Evolutionary conservation across 2,113 vertebrate genomes (phyloP).

Genomic region (Tetrax tetrax): DNA sequence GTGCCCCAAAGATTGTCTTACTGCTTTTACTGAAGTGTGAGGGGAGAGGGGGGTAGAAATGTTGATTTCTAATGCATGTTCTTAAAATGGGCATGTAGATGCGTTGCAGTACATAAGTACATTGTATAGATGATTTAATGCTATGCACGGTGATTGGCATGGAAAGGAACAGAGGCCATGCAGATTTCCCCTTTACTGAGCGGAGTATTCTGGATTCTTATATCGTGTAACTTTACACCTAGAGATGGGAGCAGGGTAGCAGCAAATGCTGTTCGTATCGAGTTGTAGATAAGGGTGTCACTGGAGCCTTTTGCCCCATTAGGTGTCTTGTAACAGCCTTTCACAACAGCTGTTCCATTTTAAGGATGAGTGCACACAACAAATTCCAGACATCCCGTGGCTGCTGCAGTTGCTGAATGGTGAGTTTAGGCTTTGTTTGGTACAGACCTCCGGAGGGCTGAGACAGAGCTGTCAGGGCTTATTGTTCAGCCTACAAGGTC

Average conservation of each 20-base stretch:
- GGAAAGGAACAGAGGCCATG: not conserved
- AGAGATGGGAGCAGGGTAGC: slow-evolving; percentile 46
- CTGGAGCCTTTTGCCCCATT: slow-evolving; percentile 43
- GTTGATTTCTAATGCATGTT: not conserved
- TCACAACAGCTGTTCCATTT: slow-evolving; percentile 76
- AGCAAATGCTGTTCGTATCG: slow-evolving; percentile 42
- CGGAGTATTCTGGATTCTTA: not conserved
- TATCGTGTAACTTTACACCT: slow-evolving; percentile 37
- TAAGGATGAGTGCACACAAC: slow-evolving; percentile 74
- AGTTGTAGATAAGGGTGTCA: slow-evolving; percentile 62
- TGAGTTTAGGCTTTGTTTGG: slow-evolving; percentile 72
- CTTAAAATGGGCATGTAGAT: not conserved
- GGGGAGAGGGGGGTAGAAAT: not conserved
- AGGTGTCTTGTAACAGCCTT: slow-evolving; percentile 72
- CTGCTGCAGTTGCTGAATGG: slow-evolving; percentile 65
- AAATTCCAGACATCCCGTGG: slow-evolving; percentile 76
- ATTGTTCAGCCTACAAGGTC: slow-evolving; percentile 62
- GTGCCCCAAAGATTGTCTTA: not conserved
- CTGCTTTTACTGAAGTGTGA: not conserved
- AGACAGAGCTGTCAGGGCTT: slow-evolving; percentile 63
- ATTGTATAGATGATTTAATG: not conserved
- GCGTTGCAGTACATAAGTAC: not conserved
- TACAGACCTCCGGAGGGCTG: slow-evolving; percentile 59
- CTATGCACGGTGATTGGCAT: not conserved
- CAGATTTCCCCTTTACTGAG: not conserved